Evolutionary conservation across 92 coral and sea anemone species (phyloP).

Genomic region (Chrysogorgia sp.): DNA sequence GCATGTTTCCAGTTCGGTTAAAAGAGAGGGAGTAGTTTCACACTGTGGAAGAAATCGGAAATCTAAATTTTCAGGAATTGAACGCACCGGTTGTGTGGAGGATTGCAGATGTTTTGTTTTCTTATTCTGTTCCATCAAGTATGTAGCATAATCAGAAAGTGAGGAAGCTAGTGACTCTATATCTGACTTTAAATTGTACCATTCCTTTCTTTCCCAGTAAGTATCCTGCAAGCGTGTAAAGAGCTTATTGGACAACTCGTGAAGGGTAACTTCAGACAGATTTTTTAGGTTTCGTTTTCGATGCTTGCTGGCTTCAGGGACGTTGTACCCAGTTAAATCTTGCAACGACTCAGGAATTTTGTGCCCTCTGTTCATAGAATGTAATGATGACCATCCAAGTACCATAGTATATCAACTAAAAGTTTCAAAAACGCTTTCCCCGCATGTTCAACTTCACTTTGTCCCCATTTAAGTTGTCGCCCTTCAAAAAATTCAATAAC

Average conservation of each 20-base stretch:
- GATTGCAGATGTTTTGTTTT: too few species aligned
- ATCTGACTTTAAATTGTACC: conserved; percentile 18
- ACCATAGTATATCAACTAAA: conserved; percentile 29
- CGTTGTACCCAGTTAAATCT: conserved; percentile 19
- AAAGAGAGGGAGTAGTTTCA: too few species aligned
- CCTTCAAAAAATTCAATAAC: conserved; percentile 25
- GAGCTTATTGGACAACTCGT: conserved; percentile 23
- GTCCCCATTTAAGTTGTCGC: conserved; percentile 32
- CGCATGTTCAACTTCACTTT: conserved; percentile 5
- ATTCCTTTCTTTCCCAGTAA: conserved; percentile 17
- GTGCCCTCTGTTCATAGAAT: conserved; percentile 22
- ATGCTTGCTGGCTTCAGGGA: conserved; percentile 27
- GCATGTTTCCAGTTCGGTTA: conserved; percentile 18
- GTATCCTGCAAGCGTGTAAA: conserved; percentile 35
- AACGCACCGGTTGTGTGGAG: too few species aligned
- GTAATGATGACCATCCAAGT: conserved; percentile 26
- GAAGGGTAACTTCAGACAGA: conserved; percentile 44
- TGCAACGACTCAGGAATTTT: conserved; percentile 27
- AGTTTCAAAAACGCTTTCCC: conserved; percentile 28
- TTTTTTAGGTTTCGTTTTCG: conserved; percentile 25
- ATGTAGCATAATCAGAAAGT: conserved; percentile 14
- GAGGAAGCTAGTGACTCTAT: conserved; percentile 17
- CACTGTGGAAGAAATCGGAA: too few species aligned
- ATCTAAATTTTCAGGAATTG: too few species aligned
- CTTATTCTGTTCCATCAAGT: too few species aligned